phyloP scores from a whole-genome alignment of 2,888 invertebrate genomes.

The Mystacides longicornis region DNA sequence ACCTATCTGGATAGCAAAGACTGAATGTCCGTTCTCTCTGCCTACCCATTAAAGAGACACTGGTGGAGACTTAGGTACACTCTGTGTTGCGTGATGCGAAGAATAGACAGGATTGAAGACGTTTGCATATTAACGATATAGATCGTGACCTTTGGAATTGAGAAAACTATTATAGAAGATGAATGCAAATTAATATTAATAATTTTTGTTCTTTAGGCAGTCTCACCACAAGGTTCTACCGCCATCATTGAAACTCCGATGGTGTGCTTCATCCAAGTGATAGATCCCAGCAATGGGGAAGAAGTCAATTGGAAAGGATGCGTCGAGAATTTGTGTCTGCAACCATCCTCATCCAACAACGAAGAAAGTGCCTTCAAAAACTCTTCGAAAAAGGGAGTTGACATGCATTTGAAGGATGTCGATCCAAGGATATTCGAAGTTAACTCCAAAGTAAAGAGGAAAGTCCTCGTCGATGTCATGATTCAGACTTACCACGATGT shows the following conservation, averaged over 20 bases:
- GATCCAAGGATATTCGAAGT: neutral
- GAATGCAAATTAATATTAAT: too few species aligned
- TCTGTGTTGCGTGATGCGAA: too few species aligned
- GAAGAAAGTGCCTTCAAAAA: neutral
- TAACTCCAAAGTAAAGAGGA: neutral
- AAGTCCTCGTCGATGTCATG: neutral
- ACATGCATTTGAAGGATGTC: neutral
- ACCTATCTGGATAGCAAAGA: too few species aligned
- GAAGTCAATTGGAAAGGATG: conserved; percentile 19
- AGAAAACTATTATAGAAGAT: too few species aligned
- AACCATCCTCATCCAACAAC: neutral
- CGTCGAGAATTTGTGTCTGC: conserved; percentile 17
- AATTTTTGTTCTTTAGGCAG: conserved; percentile 15
- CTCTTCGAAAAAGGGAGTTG: neutral
- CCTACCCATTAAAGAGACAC: too few species aligned
- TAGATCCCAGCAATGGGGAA: conserved; percentile 11
- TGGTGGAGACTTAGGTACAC: too few species aligned
- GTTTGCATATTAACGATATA: too few species aligned
- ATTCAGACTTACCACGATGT: neutral
- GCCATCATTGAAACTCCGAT: conserved; percentile 11
- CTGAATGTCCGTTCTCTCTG: too few species aligned
- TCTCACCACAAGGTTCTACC: conserved; percentile 12
- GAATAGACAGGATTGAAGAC: too few species aligned
- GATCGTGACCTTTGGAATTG: too few species aligned
- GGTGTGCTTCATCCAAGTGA: conserved; percentile 15